phyloP scores from a whole-genome alignment of 2,888 invertebrate genomes.

The Agrotis clavis region DNA sequence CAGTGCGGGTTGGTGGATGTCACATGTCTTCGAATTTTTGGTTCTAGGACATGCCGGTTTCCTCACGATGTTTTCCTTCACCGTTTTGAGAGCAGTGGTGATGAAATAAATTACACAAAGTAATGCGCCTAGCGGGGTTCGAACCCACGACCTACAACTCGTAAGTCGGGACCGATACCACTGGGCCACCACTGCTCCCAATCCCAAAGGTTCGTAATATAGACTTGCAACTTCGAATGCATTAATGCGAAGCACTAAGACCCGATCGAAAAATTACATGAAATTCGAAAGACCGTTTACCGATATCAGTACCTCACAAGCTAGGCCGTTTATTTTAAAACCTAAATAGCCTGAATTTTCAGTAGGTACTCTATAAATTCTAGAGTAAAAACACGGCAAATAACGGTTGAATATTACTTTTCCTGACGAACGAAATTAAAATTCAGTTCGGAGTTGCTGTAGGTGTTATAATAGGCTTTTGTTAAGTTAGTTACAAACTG shows the following conservation, averaged over 20 bases:
- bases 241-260: background rate
- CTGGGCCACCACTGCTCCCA: no score
- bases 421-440: constrained; percentile 1
- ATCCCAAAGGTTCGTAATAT: background rate
- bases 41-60: no score
- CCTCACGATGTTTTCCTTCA: no score
- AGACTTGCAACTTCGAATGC: background rate
- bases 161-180: no score
- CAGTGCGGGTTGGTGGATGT: no score
- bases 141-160: no score
- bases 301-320: constrained; percentile 10
- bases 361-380: background rate
- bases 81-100: no score
- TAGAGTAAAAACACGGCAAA: background rate
- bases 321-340: constrained; percentile 23
- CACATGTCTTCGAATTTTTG: no score
- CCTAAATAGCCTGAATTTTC: constrained; percentile 6
- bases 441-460: background rate
- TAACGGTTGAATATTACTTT: constrained; percentile 6
- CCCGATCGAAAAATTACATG: constrained; percentile 25
- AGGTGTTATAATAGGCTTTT: background rate
- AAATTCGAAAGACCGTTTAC: constrained; percentile 20
- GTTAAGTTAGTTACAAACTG: background rate
- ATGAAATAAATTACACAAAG: no score
- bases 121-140: no score